These are phyloP conservation scores for Petrolisthes manimaculis DNA, from an alignment of 2,888 invertebrate genomes.

Conservation along the genomic window DNA sequence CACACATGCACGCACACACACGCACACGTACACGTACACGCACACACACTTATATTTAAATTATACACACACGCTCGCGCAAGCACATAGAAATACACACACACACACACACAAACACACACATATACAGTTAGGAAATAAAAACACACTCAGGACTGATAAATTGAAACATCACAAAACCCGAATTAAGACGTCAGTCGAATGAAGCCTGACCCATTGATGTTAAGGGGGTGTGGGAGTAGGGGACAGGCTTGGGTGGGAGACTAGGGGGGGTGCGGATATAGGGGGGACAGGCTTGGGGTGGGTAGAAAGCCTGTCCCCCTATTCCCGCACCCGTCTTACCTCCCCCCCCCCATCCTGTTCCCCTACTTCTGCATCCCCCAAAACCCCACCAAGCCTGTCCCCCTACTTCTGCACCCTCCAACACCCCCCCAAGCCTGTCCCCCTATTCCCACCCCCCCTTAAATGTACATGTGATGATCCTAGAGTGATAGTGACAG, in stretches of 20 bases:
- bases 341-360: not conserved
- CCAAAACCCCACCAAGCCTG: not conserved
- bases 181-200: no score
- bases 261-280: no score
- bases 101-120: conserved; percentile 23
- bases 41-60: not conserved
- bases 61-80: not conserved
- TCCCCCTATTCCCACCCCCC: no score
- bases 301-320: not conserved
- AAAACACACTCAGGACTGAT: not conserved
- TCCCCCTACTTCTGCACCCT: not conserved
- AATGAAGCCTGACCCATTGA: no score
- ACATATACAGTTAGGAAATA: not conserved
- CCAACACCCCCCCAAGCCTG: not conserved
- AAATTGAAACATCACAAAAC: no score
- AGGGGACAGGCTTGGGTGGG: no score
- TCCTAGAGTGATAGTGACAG: no score
- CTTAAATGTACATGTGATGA: no score
- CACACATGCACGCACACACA: not conserved
- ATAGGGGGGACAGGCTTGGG: no score
- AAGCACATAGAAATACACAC: not conserved
- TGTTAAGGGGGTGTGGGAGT: no score
- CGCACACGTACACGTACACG: not conserved
- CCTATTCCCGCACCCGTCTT: not conserved
- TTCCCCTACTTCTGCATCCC: not conserved